A percentile compares a stretch with the other conserved stretches of the same genome.
Evolutionary conservation across 2,113 vertebrate genomes (phyloP).

Genomic region (Scomber japonicus): DNA sequence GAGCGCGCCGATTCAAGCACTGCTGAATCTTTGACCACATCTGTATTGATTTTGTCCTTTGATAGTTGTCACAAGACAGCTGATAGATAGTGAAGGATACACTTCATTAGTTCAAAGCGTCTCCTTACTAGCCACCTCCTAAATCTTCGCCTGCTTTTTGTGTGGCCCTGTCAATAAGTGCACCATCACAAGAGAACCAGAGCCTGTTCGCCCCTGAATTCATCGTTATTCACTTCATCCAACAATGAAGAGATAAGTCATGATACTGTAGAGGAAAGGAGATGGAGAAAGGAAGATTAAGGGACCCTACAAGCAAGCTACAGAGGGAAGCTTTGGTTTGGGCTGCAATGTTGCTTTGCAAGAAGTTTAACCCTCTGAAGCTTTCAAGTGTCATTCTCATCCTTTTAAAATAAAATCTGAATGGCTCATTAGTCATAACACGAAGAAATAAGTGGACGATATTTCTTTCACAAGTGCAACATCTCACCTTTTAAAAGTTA

Average conservation of each 20-base stretch:
- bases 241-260: slow-evolving; percentile 64
- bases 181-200: slow-evolving; percentile 42
- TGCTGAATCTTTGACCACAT: slow-evolving; percentile 76
- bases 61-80: slow-evolving; percentile 68
- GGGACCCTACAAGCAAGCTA: slow-evolving; percentile 15
- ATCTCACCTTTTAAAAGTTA: not conserved
- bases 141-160: slow-evolving; percentile 63
- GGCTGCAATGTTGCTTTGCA: not conserved
- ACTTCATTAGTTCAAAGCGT: slow-evolving; percentile 75
- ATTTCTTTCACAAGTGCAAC: not conserved
- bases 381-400: not conserved
- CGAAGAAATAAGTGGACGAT: not conserved
- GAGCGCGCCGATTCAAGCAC: slow-evolving; percentile 66
- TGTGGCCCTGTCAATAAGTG: slow-evolving; percentile 60
- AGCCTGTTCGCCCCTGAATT: slow-evolving; percentile 36
- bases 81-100: slow-evolving; percentile 78
- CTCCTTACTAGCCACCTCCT: slow-evolving; percentile 50
- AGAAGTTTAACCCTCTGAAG: slow-evolving; percentile 11
- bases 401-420: slow-evolving; percentile 2
- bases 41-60: slow-evolving; percentile 77
- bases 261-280: slow-evolving; percentile 14
- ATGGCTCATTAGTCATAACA: not conserved
- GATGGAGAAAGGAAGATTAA: slow-evolving; percentile 40
- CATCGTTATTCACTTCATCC: slow-evolving; percentile 52
- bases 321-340: not conserved